phyloP scores from a whole-genome alignment of 2,888 invertebrate species.

The Volucella bombylans region DNA sequence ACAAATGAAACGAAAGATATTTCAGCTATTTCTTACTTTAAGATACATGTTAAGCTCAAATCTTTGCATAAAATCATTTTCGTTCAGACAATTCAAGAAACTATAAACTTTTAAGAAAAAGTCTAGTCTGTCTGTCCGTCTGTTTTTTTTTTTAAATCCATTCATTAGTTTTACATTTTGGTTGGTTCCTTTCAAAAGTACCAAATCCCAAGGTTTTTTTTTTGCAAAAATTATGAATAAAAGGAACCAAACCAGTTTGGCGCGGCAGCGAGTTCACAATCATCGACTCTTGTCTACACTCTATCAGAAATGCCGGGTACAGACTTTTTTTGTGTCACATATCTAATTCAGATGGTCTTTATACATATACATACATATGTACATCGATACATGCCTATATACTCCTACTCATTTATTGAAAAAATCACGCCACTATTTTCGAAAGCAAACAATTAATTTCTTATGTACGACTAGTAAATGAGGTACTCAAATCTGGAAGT shows the following conservation, averaged over 20 bases:
- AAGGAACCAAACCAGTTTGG: conserved; percentile 30
- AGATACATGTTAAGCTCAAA: no score
- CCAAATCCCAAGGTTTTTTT: no score
- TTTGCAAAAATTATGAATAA: not conserved
- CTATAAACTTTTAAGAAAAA: no score
- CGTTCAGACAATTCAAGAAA: no score
- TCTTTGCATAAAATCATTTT: no score
- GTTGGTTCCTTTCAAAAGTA: no score
- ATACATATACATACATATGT: not conserved
- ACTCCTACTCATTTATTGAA: conserved; percentile 10
- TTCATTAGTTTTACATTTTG: no score
- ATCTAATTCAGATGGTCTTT: not conserved
- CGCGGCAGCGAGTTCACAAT: not conserved
- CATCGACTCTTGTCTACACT: not conserved
- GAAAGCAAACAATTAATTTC: not conserved
- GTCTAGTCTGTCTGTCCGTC: no score
- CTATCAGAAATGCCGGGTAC: not conserved
- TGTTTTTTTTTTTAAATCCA: no score
- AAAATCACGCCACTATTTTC: conserved; percentile 33
- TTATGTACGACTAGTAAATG: not conserved
- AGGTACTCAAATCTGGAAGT: conserved; percentile 26
- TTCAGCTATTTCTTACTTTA: no score
- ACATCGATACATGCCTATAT: not conserved
- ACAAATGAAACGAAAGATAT: no score
- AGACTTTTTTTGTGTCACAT: not conserved